Evolutionary conservation across 2,888 invertebrate genomes (phyloP), one percentile per base, ranked within the genome.

Genomic region (Myopa tessellatipennis): DNA sequence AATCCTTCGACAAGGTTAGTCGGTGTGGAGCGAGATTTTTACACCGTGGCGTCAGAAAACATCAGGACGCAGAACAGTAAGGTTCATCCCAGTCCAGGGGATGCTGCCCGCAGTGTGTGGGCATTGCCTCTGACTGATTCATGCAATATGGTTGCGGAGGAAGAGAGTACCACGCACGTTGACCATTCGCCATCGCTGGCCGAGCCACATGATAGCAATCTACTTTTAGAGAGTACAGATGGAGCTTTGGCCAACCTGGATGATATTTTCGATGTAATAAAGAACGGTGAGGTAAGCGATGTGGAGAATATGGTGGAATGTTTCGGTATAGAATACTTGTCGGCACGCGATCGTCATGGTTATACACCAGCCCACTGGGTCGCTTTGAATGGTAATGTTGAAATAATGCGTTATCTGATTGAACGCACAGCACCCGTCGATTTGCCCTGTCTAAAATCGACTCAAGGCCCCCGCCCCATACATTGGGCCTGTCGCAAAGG

Each of bases 401-500:
- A 96, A 82, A 93, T 97, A 75, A 95, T 97, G 93, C 91, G 96
- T 6, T 96, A 95, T 86, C 91, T 97, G 75, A 93, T 96, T 18
- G 96, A 96, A 86, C 90, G 95, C 74, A 94, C 93, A 38, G 95
- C 95, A 4, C 95, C 96, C 0, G 93, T 97, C 7, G 96, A 97
- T 89, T 91, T 96, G 61, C 94, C 96, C 0, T 96, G 96, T 84
- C 90, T 96, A 71, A 82, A 82, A 14, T 26, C 26, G 26, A 96
- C 95, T 1, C 95, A 96, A 90, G 97, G 96, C 1, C 96, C 96
- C 0, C 91, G 95, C 40, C 97, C 97, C 1, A 96, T 97, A 80
- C 97, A 98, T 87, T 97, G 97, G 97, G 97, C 97, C 0, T 96
- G 96, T 85, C 92, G 97, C 60, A 96, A 97, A 88, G 97, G 97